Evolutionary conservation across 2,797 vertebrate genomes (phyloP).

Genomic region (Numenius phaeopus): DNA sequence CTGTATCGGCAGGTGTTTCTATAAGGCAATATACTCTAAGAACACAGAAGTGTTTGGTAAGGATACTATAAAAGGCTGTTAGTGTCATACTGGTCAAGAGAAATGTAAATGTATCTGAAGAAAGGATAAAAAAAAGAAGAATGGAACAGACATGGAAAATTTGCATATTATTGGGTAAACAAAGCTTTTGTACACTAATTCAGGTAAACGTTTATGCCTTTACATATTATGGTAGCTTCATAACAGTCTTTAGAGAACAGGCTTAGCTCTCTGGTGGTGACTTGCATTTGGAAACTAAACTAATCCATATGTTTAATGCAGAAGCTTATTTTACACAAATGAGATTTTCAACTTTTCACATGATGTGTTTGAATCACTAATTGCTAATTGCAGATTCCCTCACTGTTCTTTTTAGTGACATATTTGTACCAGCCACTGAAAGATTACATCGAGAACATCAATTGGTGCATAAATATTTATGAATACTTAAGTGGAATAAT

Average conservation of each 20-base stretch:
- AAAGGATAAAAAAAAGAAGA: neutral
- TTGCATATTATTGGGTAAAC: neutral
- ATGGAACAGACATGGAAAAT: neutral
- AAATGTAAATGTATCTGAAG: neutral
- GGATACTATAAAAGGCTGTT: neutral
- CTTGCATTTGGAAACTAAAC: conserved; percentile 21
- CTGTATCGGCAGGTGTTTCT: neutral
- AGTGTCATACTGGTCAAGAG: neutral
- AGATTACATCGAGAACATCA: conserved; percentile 66
- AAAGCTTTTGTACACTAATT: neutral
- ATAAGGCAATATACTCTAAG: neutral
- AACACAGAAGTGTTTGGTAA: neutral
- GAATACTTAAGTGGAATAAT: conserved; percentile 69
- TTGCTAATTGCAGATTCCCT: conserved; percentile 56
- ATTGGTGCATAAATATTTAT: conserved; percentile 67
- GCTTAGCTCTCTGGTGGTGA: neutral
- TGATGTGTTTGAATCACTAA: conserved; percentile 31
- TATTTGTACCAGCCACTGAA: conserved; percentile 62
- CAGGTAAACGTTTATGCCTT: neutral
- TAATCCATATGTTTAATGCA: conserved; percentile 12
- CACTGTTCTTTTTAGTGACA: conserved; percentile 31
- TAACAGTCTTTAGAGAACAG: neutral
- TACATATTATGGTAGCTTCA: neutral
- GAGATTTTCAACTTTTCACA: conserved; percentile 46
- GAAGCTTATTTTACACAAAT: neutral